Evolutionary conservation across 2,113 vertebrate species (phyloP).

Genomic region (Chitala chitala): DNA sequence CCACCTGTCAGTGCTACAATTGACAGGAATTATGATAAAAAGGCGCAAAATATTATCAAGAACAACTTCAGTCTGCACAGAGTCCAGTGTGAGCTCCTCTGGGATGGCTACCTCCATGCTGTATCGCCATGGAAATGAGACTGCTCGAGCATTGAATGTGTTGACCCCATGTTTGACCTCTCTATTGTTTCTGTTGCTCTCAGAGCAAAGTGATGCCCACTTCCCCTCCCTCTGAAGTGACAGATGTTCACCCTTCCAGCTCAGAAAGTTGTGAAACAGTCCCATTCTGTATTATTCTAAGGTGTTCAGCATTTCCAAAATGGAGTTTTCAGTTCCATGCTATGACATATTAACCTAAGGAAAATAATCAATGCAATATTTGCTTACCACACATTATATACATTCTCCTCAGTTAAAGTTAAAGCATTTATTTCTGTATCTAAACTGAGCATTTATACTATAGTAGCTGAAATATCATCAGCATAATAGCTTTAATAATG

Average conservation of each 20-base stretch:
- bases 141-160: background rate
- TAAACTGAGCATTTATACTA: too few relatives aligned
- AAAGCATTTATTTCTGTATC: too few relatives aligned
- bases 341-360: too few relatives aligned
- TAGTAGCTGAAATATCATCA: too few relatives aligned
- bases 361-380: too few relatives aligned
- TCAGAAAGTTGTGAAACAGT: background rate
- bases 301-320: background rate
- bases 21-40: too few relatives aligned
- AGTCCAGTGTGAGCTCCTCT: too few relatives aligned
- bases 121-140: background rate
- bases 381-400: too few relatives aligned
- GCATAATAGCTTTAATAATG: too few relatives aligned
- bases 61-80: background rate
- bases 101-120: background rate
- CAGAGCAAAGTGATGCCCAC: background rate
- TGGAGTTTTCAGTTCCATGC: background rate
- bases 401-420: too few relatives aligned
- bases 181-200: background rate
- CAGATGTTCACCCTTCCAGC: background rate
- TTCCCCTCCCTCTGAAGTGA: background rate
- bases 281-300: background rate
- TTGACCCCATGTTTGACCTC: background rate
- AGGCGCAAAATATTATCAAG: background rate
- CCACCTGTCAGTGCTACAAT: too few relatives aligned